These are phyloP conservation scores for Dreissena rostriformis DNA, from an alignment of 1,140 invertebrate species.

Conservation along the genomic window DNA sequence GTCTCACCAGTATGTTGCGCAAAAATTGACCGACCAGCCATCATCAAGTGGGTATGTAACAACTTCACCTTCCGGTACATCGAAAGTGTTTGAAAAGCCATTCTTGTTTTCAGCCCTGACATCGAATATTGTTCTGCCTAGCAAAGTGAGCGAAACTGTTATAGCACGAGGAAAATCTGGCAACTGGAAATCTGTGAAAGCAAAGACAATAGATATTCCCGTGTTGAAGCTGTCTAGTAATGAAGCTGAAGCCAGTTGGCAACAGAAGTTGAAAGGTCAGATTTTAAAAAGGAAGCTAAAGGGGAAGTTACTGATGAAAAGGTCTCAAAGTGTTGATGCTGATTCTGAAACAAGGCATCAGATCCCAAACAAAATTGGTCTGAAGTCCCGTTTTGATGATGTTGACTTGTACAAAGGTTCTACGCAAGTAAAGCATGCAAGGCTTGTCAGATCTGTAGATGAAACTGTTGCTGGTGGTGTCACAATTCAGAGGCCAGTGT, in stretches of 20 bases:
- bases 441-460: slow-evolving; percentile 16
- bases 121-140: no score
- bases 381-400: slow-evolving; percentile 34
- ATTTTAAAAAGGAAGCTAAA: slow-evolving; percentile 69
- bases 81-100: no score
- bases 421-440: slow-evolving; percentile 5
- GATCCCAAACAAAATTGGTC: slow-evolving; percentile 9
- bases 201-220: neutral
- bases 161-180: neutral
- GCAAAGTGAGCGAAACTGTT: no score
- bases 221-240: neutral
- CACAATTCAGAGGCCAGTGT: slow-evolving; percentile 5
- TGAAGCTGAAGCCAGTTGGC: slow-evolving; percentile 58
- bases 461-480: neutral
- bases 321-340: slow-evolving; percentile 76
- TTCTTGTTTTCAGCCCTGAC: no score
- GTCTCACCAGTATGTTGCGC: no score
- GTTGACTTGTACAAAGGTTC: slow-evolving; percentile 9
- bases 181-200: neutral
- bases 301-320: slow-evolving; percentile 74
- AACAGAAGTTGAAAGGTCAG: slow-evolving; percentile 57
- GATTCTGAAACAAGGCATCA: neutral
- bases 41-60: no score
- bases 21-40: no score
- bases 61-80: no score